Evolutionary conservation across 1,140 invertebrate genomes (phyloP).

Genomic region (Aricia agestis): DNA sequence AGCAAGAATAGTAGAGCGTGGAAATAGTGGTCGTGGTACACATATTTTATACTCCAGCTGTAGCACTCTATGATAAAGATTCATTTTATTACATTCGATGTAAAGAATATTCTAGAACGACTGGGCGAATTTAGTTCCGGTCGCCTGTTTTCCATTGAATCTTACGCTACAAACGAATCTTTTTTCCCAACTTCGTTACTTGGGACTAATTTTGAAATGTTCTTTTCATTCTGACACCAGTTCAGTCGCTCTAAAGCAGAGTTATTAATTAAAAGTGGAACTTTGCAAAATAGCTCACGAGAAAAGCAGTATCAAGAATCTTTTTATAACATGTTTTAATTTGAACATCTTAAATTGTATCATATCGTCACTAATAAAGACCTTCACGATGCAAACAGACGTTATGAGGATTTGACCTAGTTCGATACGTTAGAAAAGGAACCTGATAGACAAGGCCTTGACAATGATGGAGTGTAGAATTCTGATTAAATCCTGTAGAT

Average conservation of each 20-base stretch:
- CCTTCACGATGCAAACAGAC: no score
- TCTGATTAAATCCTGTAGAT: no score
- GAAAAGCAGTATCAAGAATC: neutral
- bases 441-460: no score
- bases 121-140: neutral
- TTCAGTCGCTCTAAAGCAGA: neutral
- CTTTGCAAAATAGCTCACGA: neutral
- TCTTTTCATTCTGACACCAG: neutral
- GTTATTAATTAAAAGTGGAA: neutral
- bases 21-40: no score
- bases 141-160: constrained; percentile 1
- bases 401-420: no score
- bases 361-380: no score
- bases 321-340: neutral
- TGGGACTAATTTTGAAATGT: constrained; percentile 1
- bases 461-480: no score
- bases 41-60: no score
- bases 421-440: no score
- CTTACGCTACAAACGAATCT: neutral
- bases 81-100: neutral
- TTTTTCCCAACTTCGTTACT: neutral
- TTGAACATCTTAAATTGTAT: no score
- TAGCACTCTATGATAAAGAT: no score
- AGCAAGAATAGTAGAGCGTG: no score
- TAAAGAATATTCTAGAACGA: neutral